Conservation (phyloP, 2,888 invertebrate genomes). For the Uropetala carovei region DNA sequence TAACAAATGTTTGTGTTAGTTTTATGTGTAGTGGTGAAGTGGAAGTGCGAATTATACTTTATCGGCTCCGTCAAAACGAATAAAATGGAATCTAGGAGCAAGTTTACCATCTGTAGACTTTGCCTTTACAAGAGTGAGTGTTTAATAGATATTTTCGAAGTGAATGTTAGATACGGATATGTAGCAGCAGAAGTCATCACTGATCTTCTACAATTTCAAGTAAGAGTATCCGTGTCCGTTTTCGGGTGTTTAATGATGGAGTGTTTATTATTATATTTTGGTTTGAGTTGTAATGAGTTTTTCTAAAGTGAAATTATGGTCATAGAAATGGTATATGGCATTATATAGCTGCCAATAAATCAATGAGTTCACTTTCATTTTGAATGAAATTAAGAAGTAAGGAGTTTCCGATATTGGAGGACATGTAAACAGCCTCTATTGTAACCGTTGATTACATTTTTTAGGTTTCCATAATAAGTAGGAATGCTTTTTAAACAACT, state of each 20-base stretch:
- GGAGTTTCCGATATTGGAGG: not conserved
- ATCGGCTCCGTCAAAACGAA: not conserved
- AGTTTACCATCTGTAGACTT: constrained; percentile 25
- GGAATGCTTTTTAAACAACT: not conserved
- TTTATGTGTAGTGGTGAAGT: too few species aligned
- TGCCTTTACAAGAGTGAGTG: constrained; percentile 10
- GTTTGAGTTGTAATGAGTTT: not conserved
- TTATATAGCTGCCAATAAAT: not conserved
- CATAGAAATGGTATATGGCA: not conserved
- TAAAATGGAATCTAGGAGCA: constrained; percentile 25
- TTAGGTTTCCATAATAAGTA: not conserved
- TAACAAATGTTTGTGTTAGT: too few species aligned
- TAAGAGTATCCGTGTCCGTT: not conserved
- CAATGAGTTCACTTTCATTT: not conserved
- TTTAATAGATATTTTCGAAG: constrained; percentile 9
- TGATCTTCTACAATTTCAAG: constrained; percentile 7
- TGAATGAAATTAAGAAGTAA: not conserved
- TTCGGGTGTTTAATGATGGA: not conserved
- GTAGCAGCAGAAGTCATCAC: constrained; percentile 11
- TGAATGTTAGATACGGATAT: constrained; percentile 5
- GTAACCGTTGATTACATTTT: not conserved
- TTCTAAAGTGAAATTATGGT: not conserved
- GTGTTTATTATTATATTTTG: not conserved
- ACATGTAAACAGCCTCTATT: not conserved
- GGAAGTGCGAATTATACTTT: not conserved